These are phyloP conservation scores for Danaus plexippus DNA, from an alignment of 1,140 invertebrate genomes.

Conservation along the genomic window DNA sequence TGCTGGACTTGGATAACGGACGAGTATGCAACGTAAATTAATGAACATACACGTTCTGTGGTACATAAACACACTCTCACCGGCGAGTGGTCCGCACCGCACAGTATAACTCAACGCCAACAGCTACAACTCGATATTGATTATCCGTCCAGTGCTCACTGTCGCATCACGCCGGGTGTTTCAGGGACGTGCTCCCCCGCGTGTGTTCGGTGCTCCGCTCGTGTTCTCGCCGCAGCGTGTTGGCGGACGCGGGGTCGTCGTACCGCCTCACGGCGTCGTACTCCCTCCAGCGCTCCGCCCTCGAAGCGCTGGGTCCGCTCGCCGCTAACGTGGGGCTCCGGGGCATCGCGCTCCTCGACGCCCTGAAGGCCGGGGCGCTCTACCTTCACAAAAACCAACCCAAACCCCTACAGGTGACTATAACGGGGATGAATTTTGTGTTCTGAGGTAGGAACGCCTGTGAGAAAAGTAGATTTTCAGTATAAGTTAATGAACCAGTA, in stretches of 20 bases:
- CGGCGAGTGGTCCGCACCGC: no score
- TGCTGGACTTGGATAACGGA: no score
- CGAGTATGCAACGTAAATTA: no score
- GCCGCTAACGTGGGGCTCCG: conserved; percentile 66
- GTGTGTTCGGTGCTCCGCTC: conserved; percentile 70
- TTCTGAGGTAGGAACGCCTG: no score
- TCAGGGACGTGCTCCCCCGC: conserved; percentile 75
- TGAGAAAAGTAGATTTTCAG: no score
- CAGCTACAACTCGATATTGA: no score
- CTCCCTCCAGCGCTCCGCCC: conserved; percentile 73
- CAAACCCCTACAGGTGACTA: conserved; percentile 43
- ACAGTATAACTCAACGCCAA: no score
- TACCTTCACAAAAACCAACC: conserved; percentile 77
- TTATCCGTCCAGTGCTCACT: no score
- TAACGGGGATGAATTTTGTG: no score
- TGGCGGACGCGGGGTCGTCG: conserved; percentile 72
- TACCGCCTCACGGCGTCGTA: conserved; percentile 75
- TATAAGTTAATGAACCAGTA: no score
- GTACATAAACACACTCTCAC: no score
- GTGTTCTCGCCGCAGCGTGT: conserved; percentile 71
- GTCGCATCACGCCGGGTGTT: conserved; percentile 9
- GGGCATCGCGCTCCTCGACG: conserved; percentile 65
- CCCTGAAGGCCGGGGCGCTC: conserved; percentile 57
- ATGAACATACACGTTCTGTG: no score
- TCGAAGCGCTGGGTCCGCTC: conserved; percentile 70